Evolutionary conservation across 1,140 invertebrate genomes (phyloP).

Genomic region (Pogonognathellus flavescens): DNA sequence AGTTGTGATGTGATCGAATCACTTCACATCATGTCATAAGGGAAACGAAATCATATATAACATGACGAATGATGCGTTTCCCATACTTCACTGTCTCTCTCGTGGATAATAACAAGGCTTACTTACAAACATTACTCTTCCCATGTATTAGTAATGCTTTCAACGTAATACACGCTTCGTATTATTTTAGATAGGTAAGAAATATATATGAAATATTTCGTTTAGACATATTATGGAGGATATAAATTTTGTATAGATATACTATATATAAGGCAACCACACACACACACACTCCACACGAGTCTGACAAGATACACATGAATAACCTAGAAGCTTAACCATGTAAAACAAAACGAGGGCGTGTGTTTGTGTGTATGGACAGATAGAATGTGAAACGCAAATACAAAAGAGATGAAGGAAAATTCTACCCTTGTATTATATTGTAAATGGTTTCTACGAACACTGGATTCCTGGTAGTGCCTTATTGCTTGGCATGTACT

Average conservation of each 20-base stretch:
- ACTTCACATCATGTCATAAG: slow-evolving; percentile 39
- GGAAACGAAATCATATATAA: slow-evolving; percentile 23
- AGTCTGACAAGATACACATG: slow-evolving; percentile 15
- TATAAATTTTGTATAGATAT: too few relatives aligned
- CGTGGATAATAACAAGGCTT: too few relatives aligned
- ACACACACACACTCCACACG: slow-evolving; percentile 1
- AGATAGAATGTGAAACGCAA: neutral
- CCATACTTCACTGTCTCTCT: slow-evolving; percentile 1
- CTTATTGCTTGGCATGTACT: neutral
- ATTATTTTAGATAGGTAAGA: too few relatives aligned
- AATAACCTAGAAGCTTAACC: slow-evolving; percentile 42
- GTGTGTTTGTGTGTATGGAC: neutral
- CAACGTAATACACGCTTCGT: neutral
- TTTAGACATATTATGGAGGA: too few relatives aligned
- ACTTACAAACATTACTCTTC: neutral
- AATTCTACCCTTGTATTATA: too few relatives aligned
- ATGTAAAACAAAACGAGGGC: slow-evolving; percentile 49
- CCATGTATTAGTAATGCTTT: neutral
- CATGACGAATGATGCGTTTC: slow-evolving; percentile 44
- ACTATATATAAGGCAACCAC: neutral
- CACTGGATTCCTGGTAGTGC: too few relatives aligned
- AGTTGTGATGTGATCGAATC: slow-evolving; percentile 41
- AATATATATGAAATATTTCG: too few relatives aligned
- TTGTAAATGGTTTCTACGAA: too few relatives aligned
- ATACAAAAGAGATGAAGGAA: neutral